Percentiles rank a stretch among this genome's conserved stretches.
Evolutionary conservation across 2,113 vertebrate genomes (phyloP).

Genomic region (Craseonycteris thonglongyai): DNA sequence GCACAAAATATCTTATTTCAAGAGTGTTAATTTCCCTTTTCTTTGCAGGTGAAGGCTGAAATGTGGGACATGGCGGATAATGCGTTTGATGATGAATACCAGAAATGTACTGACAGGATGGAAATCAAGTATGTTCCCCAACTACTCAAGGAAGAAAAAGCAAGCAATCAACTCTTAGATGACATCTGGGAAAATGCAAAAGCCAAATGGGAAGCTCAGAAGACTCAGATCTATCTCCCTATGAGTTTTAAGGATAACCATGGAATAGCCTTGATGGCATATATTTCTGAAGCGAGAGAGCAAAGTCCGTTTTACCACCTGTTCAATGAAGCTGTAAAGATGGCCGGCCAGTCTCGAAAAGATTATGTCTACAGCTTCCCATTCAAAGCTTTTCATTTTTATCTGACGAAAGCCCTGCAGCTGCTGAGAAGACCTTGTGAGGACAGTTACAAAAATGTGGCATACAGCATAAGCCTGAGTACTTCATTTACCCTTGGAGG

Average conservation of each 20-base stretch:
- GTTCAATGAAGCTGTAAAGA: slow-evolving; percentile 54
- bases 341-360: slow-evolving; percentile 61
- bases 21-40: slow-evolving; percentile 14
- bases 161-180: slow-evolving; percentile 13
- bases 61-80: slow-evolving; percentile 61
- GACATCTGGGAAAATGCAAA: slow-evolving; percentile 53
- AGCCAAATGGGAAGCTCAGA: slow-evolving; percentile 50
- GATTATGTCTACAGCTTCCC: slow-evolving; percentile 68
- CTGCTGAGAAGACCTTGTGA: slow-evolving; percentile 56
- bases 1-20: neutral
- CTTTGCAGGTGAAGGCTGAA: slow-evolving; percentile 51
- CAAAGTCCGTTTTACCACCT: slow-evolving; percentile 51
- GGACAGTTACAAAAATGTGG: slow-evolving; percentile 36
- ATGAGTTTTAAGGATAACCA: slow-evolving; percentile 58
- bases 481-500: slow-evolving; percentile 24
- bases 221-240: slow-evolving; percentile 32
- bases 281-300: slow-evolving; percentile 36
- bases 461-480: neutral
- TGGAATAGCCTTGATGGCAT: slow-evolving; percentile 64
- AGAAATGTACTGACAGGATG: slow-evolving; percentile 62
- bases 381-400: slow-evolving; percentile 76
- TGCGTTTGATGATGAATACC: slow-evolving; percentile 70
- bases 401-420: slow-evolving; percentile 69
- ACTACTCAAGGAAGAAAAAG: slow-evolving; percentile 53
- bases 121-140: slow-evolving; percentile 55